Evolutionary conservation across 92 coral and sea anemone genomes (phyloP).

Genomic region (Epizoanthus ramosus): DNA sequence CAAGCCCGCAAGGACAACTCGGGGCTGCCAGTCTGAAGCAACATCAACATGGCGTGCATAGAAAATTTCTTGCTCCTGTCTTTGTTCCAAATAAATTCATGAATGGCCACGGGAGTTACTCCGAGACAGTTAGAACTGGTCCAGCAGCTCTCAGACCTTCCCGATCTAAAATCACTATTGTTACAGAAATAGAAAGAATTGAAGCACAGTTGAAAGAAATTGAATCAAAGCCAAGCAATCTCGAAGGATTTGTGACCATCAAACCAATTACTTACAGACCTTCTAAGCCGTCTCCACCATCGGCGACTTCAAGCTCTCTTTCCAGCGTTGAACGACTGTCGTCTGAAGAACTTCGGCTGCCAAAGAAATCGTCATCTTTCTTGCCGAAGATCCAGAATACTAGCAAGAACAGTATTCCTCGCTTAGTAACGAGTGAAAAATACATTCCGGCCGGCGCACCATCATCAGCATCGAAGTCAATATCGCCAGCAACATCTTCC

Average conservation of each 20-base stretch:
- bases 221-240: conserved; percentile 34
- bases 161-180: conserved; percentile 20
- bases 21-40: conserved; percentile 10
- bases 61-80: conserved; percentile 72
- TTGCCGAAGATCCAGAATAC: conserved; percentile 35
- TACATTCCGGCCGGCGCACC: conserved; percentile 20
- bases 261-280: conserved; percentile 35
- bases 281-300: conserved; percentile 15
- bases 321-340: conserved; percentile 31
- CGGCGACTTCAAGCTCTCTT: conserved; percentile 22
- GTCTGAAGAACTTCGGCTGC: conserved; percentile 11
- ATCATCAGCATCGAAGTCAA: background rate
- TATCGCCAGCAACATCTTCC: conserved; percentile 5
- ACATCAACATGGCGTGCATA: conserved; percentile 14
- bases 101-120: conserved; percentile 56
- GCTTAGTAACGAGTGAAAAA: conserved; percentile 20
- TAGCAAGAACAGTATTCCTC: conserved; percentile 17
- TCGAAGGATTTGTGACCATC: conserved; percentile 17
- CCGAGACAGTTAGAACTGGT: conserved; percentile 44
- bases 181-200: conserved; percentile 9
- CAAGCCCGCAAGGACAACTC: conserved; percentile 17
- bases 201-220: conserved; percentile 14
- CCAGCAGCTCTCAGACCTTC: conserved; percentile 51
- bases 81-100: conserved; percentile 77
- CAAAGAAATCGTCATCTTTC: conserved; percentile 18